Conservation (phyloP, 2,797 vertebrate genomes). For the Hylomyscus alleni region DNA sequence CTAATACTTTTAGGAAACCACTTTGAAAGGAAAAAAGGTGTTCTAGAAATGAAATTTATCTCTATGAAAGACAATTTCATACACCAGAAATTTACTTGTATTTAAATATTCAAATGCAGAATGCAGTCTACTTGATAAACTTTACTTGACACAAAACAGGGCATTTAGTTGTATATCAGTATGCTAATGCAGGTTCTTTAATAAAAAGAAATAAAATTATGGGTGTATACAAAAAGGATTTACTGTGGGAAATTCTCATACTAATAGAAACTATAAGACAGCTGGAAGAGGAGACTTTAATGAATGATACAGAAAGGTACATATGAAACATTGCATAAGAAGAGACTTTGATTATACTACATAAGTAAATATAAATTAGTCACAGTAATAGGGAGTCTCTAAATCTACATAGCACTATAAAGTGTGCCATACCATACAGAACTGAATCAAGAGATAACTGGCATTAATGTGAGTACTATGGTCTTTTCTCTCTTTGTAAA, state of each 20-base stretch:
- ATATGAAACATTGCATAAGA: background rate
- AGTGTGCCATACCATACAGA: background rate
- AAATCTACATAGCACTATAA: background rate
- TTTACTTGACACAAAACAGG: constrained; percentile 24
- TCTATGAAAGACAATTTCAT: background rate
- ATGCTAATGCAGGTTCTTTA: background rate
- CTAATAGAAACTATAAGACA: background rate
- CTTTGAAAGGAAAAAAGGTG: background rate
- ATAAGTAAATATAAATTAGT: background rate
- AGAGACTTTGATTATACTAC: background rate
- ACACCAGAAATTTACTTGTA: background rate
- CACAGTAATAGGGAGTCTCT: background rate
- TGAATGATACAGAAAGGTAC: no score
- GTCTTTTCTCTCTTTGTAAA: background rate
- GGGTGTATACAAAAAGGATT: background rate
- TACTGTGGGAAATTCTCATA: background rate
- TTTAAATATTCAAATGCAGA: background rate
- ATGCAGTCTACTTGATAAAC: background rate
- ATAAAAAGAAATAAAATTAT: background rate
- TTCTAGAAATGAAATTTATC: background rate
- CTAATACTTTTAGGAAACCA: background rate
- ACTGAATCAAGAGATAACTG: background rate
- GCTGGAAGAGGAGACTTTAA: accelerated
- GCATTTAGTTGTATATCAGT: background rate
- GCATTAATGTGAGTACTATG: background rate